Conservation (phyloP, 2,888 invertebrate species). For the Meandrusa payeni region DNA sequence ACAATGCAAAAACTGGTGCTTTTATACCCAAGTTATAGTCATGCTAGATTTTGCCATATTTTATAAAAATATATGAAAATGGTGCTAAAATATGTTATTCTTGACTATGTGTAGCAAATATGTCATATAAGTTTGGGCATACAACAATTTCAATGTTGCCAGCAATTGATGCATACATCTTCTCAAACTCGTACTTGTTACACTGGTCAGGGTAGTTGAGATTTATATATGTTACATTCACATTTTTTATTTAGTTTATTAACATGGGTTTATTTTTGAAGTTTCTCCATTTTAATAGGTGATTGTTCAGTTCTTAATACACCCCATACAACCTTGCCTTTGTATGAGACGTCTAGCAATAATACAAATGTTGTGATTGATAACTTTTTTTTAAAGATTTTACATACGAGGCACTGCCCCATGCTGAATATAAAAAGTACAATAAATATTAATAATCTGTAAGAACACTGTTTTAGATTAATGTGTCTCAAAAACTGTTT, state of each 20-base stretch:
- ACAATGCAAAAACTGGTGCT: conserved; percentile 11
- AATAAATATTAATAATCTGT: conserved; percentile 66
- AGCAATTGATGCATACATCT: no score
- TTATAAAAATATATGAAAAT: conserved; percentile 6
- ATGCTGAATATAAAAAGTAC: conserved; percentile 68
- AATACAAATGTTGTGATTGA: conserved; percentile 47
- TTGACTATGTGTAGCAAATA: conserved; percentile 1
- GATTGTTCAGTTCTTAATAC: conserved; percentile 3
- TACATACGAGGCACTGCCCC: conserved; percentile 67
- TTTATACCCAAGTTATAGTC: conserved; percentile 9
- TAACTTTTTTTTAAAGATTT: conserved; percentile 76
- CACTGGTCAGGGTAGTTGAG: no score
- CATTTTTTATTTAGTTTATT: no score
- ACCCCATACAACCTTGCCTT: conserved; percentile 33
- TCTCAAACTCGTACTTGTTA: no score
- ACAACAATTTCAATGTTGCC: conserved; percentile 11
- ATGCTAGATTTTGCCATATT: conserved; percentile 12
- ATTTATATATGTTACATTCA: no score
- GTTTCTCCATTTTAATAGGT: no score
- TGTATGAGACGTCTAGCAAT: conserved; percentile 51
- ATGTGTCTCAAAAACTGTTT: conserved; percentile 66
- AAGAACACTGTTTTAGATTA: conserved; percentile 69
- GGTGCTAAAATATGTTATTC: conserved; percentile 19
- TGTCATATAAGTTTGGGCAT: neutral
- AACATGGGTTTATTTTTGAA: no score